Evolutionary conservation across 2,888 invertebrate genomes (phyloP).

Genomic region (Eristalis tenax): DNA sequence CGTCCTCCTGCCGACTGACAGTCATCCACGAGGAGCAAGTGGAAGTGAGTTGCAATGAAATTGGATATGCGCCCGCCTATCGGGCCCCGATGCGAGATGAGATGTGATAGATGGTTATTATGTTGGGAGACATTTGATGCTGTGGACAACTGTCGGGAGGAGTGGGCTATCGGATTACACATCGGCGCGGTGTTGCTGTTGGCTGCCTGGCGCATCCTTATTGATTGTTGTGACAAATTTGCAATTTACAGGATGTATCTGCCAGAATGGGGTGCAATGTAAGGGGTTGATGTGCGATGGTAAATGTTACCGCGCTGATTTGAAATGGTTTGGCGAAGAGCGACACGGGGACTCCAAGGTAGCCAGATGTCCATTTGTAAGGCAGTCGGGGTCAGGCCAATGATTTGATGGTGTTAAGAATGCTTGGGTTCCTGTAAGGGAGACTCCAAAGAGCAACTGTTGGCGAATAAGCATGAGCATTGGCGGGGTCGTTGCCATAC

Average conservation of each 20-base stretch:
- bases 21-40: slow-evolving; percentile 29
- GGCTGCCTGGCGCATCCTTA: neutral
- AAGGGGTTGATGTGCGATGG: neutral
- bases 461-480: no score
- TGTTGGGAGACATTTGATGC: slow-evolving; percentile 1
- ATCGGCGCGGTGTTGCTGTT: neutral
- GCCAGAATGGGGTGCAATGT: neutral
- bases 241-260: neutral
- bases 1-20: neutral
- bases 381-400: no score
- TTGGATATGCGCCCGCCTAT: slow-evolving; percentile 49
- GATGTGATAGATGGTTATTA: slow-evolving; percentile 37
- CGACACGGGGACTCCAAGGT: neutral
- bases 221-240: neutral
- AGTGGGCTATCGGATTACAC: neutral
- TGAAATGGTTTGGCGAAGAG: neutral
- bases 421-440: no score
- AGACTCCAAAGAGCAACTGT: no score
- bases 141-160: neutral
- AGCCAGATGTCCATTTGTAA: neutral
- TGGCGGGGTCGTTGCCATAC: no score
- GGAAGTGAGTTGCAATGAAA: slow-evolving; percentile 42
- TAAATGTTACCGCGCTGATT: neutral
- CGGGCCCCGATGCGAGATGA: slow-evolving; percentile 10
- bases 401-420: no score